Percentiles rank a stretch among this genome's conserved stretches.
Conservation (phyloP, 1,140 invertebrate species). For the Leptinotarsa lineolata region DNA sequence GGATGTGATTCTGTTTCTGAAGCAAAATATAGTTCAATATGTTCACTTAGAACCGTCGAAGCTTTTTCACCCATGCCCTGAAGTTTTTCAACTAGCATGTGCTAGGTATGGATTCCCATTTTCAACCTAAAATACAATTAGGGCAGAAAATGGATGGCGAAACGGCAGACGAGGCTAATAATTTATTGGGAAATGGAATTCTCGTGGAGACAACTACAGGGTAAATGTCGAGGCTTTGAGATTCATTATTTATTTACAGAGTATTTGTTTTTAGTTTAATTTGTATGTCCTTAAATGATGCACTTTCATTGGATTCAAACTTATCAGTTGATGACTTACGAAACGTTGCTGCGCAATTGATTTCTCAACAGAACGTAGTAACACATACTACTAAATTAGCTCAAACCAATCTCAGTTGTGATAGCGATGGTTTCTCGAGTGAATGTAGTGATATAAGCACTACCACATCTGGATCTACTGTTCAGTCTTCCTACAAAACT, state of each 20-base stretch:
- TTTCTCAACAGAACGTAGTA: constrained; percentile 48
- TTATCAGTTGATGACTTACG: constrained; percentile 57
- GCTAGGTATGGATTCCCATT: no score
- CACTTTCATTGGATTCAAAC: constrained; percentile 55
- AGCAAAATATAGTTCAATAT: no score
- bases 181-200: constrained; percentile 57
- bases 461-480: constrained; percentile 34
- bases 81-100: no score
- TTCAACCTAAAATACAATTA: constrained; percentile 17
- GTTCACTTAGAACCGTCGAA: no score
- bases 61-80: no score
- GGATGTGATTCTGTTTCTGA: no score
- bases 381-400: constrained; percentile 5
- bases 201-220: constrained; percentile 57
- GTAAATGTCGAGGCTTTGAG: constrained; percentile 37
- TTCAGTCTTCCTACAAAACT: constrained; percentile 35
- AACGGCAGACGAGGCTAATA: constrained; percentile 52
- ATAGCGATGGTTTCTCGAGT: constrained; percentile 55
- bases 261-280: constrained; percentile 52
- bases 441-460: constrained; percentile 52
- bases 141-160: constrained; percentile 23
- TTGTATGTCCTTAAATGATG: constrained; percentile 57
- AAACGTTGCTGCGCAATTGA: constrained; percentile 55
- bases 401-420: constrained; percentile 35
- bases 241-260: constrained; percentile 21